Evolutionary conservation across 2,113 vertebrate genomes (phyloP).

Genomic region (Pygoscelis antarcticus): DNA sequence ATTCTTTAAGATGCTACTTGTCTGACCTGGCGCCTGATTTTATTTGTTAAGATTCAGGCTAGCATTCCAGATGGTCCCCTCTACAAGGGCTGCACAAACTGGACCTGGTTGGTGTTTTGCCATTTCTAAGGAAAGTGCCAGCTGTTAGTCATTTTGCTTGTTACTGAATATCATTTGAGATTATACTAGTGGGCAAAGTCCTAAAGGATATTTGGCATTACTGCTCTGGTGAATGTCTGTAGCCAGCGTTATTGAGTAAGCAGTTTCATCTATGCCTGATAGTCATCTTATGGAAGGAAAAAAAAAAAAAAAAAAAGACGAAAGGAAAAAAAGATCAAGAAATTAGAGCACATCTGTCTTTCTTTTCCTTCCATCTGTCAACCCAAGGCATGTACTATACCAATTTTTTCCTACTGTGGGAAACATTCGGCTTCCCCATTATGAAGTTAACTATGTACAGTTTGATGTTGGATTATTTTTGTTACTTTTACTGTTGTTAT

Average conservation of each 20-base stretch:
- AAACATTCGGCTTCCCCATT: constrained; percentile 26
- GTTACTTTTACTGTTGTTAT: not conserved
- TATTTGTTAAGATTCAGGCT: constrained; percentile 40
- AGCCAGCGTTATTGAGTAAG: not conserved
- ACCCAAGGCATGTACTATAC: not conserved
- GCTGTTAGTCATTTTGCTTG: constrained; percentile 37
- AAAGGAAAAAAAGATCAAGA: not conserved
- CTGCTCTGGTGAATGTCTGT: not conserved
- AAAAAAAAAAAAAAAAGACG: not conserved
- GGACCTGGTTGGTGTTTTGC: not conserved
- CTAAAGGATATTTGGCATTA: constrained; percentile 38
- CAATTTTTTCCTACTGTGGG: not conserved
- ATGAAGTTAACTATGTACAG: not conserved
- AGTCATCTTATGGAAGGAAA: not conserved
- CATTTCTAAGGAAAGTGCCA: constrained; percentile 19
- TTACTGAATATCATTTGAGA: not conserved
- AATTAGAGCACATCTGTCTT: constrained; percentile 64
- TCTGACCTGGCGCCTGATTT: constrained; percentile 39
- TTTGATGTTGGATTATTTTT: not conserved
- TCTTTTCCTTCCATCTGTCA: constrained; percentile 67
- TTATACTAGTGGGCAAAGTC: constrained; percentile 6
- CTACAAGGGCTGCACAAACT: not conserved
- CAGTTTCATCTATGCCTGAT: not conserved
- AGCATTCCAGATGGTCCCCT: constrained; percentile 40
- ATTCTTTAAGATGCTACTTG: constrained; percentile 41